A percentile compares a stretch with the other conserved stretches of the same genome.
Evolutionary conservation across 2,113 vertebrate species (phyloP).

Genomic region (Lepus timidus): DNA sequence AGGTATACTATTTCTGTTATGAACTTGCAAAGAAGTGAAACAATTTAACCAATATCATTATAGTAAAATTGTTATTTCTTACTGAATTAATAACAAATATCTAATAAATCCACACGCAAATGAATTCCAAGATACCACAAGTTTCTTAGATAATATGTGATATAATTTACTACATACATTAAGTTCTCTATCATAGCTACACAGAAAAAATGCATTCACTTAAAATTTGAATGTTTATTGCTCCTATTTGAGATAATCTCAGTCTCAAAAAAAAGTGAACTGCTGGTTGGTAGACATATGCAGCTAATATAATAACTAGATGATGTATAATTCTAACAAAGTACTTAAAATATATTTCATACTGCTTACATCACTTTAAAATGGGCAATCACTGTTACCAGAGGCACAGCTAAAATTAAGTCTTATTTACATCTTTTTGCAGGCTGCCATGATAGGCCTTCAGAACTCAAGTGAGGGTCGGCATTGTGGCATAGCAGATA

Average conservation of each 20-base stretch:
- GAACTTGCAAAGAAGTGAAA: neutral
- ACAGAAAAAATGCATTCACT: neutral
- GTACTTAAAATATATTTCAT: slow-evolving; percentile 26
- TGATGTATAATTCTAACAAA: neutral
- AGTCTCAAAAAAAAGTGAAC: neutral
- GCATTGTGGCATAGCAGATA: no score
- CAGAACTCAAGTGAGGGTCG: no score
- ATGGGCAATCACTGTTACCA: neutral
- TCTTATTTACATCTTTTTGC: neutral
- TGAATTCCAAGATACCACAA: neutral
- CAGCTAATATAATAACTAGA: neutral
- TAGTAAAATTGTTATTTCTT: neutral
- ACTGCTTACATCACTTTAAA: neutral
- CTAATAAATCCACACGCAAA: neutral
- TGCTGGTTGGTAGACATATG: neutral
- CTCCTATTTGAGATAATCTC: neutral
- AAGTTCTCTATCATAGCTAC: neutral
- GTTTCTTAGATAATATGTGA: neutral
- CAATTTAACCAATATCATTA: slow-evolving; percentile 27
- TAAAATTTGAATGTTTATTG: neutral
- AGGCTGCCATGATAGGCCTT: neutral
- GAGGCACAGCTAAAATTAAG: slow-evolving; percentile 25
- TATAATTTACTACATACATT: neutral
- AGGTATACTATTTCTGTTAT: slow-evolving; percentile 19
- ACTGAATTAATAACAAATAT: slow-evolving; percentile 2